Percentiles rank a stretch among this genome's conserved stretches.
Conservation (phyloP, 2,797 vertebrate genomes). For the Microchirus variegatus region DNA sequence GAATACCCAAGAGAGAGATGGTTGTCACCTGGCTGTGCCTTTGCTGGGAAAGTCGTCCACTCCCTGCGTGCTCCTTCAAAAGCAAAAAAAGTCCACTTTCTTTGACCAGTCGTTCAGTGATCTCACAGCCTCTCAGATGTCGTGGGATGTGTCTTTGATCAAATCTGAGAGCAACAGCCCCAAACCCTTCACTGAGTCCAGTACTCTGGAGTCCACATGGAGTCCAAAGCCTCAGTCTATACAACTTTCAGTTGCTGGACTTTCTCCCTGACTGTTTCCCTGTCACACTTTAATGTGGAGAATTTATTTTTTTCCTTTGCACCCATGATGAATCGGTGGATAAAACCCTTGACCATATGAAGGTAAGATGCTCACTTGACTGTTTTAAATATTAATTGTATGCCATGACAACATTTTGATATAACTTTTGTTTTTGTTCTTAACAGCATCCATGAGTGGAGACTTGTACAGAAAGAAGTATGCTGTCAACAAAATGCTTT, state of each 20-base stretch:
- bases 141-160: slow-evolving; percentile 85
- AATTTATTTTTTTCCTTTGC: background rate
- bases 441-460: slow-evolving; percentile 13
- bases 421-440: background rate
- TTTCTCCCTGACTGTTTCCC: slow-evolving; percentile 40
- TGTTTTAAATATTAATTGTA: background rate
- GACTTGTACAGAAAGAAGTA: background rate
- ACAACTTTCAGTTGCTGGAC: slow-evolving; percentile 40
- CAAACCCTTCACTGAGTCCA: slow-evolving; percentile 61
- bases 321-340: too few relatives aligned
- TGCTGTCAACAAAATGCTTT: slow-evolving; percentile 9
- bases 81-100: slow-evolving; percentile 35
- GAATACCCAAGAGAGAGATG: slow-evolving; percentile 29
- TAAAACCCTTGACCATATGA: background rate
- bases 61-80: slow-evolving; percentile 61
- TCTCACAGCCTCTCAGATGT: slow-evolving; percentile 56
- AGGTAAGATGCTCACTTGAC: background rate
- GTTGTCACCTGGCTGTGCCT: slow-evolving; percentile 36
- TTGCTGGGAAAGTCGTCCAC: slow-evolving; percentile 79
- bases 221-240: slow-evolving; percentile 66
- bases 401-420: background rate
- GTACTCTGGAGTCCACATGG: slow-evolving; percentile 60
- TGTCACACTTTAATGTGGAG: background rate
- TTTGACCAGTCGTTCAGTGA: slow-evolving; percentile 64
- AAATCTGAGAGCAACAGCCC: slow-evolving; percentile 72